Conservation (phyloP, 2,797 vertebrate species). For the Babyrousa celebensis region DNA sequence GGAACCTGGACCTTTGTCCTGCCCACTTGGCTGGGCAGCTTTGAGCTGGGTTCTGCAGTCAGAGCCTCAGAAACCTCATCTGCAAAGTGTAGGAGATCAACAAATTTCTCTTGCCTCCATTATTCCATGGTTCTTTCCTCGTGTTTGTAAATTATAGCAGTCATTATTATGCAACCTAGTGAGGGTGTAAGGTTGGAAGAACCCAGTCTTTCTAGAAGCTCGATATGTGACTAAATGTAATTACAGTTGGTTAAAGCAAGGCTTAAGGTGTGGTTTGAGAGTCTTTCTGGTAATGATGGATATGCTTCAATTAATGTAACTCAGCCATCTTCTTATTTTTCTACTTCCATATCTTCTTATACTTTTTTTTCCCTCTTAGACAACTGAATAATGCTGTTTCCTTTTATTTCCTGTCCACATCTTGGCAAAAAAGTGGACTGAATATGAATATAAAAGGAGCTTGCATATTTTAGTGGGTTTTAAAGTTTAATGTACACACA, state of each 20-base stretch:
- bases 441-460: constrained; percentile 79
- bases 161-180: background rate
- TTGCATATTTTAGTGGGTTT: constrained; percentile 79
- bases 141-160: background rate
- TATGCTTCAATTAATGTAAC: background rate
- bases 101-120: background rate
- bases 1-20: background rate
- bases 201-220: background rate
- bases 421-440: constrained; percentile 70
- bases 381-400: background rate
- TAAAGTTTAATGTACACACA: constrained; percentile 69
- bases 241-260: background rate
- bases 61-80: background rate
- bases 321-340: background rate
- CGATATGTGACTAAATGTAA: background rate
- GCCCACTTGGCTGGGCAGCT: background rate
- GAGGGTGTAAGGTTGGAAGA: background rate
- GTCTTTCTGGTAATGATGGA: background rate
- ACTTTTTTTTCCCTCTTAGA: background rate
- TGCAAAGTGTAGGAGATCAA: background rate
- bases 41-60: background rate
- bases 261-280: background rate
- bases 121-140: background rate
- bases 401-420: background rate
- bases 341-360: background rate